Evolutionary conservation across 1,140 invertebrate genomes (phyloP).

Genomic region (Temnothorax longispinosus): DNA sequence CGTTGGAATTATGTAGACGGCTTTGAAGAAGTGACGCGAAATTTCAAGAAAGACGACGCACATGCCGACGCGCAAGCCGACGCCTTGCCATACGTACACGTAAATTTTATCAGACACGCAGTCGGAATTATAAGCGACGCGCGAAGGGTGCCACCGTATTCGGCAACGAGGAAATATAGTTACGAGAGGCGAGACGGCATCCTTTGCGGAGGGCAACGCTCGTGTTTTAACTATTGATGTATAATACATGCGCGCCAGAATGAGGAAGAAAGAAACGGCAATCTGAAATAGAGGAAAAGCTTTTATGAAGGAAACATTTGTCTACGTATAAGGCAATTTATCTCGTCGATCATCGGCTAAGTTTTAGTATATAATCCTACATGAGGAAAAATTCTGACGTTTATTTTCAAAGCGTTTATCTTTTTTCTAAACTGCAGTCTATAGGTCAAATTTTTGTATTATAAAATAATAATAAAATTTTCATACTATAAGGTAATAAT

Average conservation of each 20-base stretch:
- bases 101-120: slow-evolving; percentile 62
- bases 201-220: slow-evolving; percentile 1
- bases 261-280: not conserved
- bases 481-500: not conserved
- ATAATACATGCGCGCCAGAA: not conserved
- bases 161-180: slow-evolving; percentile 67
- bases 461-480: not conserved
- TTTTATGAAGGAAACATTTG: slow-evolving; percentile 1
- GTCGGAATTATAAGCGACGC: slow-evolving; percentile 46
- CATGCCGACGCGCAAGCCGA: slow-evolving; percentile 40
- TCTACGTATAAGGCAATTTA: not conserved
- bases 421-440: not conserved
- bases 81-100: slow-evolving; percentile 37
- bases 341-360: not conserved
- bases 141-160: slow-evolving; percentile 44
- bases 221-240: slow-evolving; percentile 49
- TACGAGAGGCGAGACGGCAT: slow-evolving; percentile 66
- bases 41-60: slow-evolving; percentile 52
- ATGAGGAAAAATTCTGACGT: not conserved
- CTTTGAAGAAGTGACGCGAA: slow-evolving; percentile 52
- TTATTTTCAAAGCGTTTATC: not conserved
- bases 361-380: not conserved
- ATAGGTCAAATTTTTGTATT: not conserved
- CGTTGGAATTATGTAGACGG: slow-evolving; percentile 48
- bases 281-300: not conserved